Base-by-base conservation (phyloP, 2,797 vertebrate species). In the Labroides dimidiatus region DNA sequence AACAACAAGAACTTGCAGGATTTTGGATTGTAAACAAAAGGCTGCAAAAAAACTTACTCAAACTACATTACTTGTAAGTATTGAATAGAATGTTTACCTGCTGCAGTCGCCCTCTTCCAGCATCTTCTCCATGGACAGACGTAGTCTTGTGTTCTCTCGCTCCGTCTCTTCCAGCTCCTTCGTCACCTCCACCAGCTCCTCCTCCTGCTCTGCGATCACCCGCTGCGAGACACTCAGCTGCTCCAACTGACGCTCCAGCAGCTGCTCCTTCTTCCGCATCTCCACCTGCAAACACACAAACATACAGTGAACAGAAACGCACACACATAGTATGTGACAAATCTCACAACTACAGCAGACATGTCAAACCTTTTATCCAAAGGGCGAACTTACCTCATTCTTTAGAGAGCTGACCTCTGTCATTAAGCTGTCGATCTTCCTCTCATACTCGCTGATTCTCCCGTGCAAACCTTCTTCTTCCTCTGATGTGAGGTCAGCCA, bases 381-480 rank as follows among this genome's bases (percentile, higher is more conserved):
- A 50, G 30, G 14, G 37, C 10, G 45, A 58, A 72, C 78, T 52
- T 24, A 98, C 97, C 95, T 98, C 94, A 7, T 93, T 96, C 74
- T 95, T 97, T 68, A 98, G 90, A 0, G 94, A 95, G 90, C 95
- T 95, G 74, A 97, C 94, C 27, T 94, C 93, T 0, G 91, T 95
- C 93, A 96, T 91, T 54, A 98, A 90, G 84, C 81, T 95, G 68
- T 96, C 94, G 0, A 98, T 95, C 90, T 96, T 97, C 90, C 91
- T 96, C 69, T 97, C 96, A 0, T 96, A 97, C 61, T 90, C 86
- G 39, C 92, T 95, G 50, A 96, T 95, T 64, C 92, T 95, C 85
- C 92, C 90, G 39, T 92, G 95, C 17, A 94, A 57, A 4, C 72
- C 80, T 1, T 95, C 96, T 10, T 96, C 96, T 0, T 96, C 95